Evolutionary conservation across 2,888 invertebrate species (phyloP).

Genomic region (Pantelozetes paolii): DNA sequence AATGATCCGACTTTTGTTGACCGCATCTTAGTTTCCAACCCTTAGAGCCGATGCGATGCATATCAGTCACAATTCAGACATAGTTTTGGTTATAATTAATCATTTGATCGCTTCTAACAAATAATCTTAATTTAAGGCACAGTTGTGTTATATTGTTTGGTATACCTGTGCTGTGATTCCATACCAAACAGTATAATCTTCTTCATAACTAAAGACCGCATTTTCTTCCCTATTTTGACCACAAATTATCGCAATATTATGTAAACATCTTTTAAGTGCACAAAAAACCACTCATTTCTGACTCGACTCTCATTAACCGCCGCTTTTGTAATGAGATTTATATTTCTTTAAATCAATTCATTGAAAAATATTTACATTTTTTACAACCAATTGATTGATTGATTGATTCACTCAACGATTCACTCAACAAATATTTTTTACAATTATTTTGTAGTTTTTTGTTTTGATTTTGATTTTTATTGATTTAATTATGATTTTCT

Average conservation of each 20-base stretch:
- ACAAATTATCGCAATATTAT: not conserved
- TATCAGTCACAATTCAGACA: slow-evolving; percentile 17
- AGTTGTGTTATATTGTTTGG: not conserved
- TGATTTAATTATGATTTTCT: slow-evolving; percentile 8
- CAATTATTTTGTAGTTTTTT: not conserved
- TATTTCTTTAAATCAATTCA: too few relatives aligned
- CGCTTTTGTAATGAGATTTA: not conserved
- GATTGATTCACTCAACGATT: too few relatives aligned
- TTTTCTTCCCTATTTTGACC: not conserved
- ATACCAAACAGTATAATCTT: not conserved
- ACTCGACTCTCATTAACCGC: not conserved
- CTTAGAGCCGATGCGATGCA: slow-evolving; percentile 8
- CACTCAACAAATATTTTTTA: not conserved
- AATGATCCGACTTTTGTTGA: not conserved
- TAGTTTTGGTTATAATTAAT: too few relatives aligned
- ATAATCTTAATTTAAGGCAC: not conserved
- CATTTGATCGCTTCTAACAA: not conserved
- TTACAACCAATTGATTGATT: not conserved
- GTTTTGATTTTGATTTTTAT: not conserved
- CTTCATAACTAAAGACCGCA: not conserved
- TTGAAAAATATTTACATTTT: not conserved
- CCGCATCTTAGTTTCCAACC: not conserved
- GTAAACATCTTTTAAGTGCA: slow-evolving; percentile 3
- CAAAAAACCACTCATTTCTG: not conserved
- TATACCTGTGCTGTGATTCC: slow-evolving; percentile 7